phyloP scores from a whole-genome alignment of 2,797 vertebrate species.

The Dipus sagitta region DNA sequence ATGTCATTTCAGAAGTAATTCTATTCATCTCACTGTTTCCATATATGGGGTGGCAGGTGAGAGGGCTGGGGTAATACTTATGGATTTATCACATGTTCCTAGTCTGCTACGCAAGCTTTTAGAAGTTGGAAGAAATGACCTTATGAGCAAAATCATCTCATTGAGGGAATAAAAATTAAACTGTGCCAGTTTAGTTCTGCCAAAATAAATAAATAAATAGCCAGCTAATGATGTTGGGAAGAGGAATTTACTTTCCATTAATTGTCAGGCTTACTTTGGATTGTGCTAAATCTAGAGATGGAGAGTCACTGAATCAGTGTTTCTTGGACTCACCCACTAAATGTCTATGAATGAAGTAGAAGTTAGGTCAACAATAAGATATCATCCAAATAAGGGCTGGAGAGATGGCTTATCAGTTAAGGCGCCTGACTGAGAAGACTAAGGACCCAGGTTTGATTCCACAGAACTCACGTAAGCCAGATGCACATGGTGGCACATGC shows the following conservation, averaged over 20 bases:
- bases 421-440: too few relatives aligned
- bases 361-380: neutral
- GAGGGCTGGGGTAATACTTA: neutral
- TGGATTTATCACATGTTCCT: neutral
- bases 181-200: neutral
- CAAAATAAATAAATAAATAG: neutral
- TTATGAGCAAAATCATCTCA: conserved; percentile 16
- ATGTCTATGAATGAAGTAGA: neutral
- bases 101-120: neutral
- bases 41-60: neutral
- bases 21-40: neutral
- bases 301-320: neutral
- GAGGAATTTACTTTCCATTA: conserved; percentile 33
- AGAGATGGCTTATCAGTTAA: too few relatives aligned
- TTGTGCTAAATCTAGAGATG: conserved; percentile 10
- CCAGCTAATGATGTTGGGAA: neutral
- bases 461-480: too few relatives aligned
- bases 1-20: neutral
- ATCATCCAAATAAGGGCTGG: too few relatives aligned
- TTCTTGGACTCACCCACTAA: neutral
- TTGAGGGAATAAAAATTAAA: neutral
- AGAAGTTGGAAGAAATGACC: neutral
- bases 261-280: neutral
- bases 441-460: too few relatives aligned
- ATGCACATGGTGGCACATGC: too few relatives aligned